These are phyloP conservation scores for Atlantisia rogersi DNA, from an alignment of 2,113 vertebrate genomes.

Conservation along the genomic window DNA sequence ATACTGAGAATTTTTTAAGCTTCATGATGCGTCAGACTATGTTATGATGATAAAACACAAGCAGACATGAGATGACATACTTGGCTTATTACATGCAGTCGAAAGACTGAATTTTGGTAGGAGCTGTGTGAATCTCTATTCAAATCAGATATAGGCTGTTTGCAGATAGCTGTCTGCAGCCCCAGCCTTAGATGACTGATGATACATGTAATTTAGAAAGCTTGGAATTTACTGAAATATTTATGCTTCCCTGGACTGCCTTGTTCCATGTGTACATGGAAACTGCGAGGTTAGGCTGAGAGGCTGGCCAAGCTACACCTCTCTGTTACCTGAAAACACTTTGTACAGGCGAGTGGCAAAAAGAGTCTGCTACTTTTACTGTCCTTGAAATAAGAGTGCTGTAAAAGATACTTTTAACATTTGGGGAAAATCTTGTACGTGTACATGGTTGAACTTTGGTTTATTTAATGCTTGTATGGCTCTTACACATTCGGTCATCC, in stretches of 20 bases:
- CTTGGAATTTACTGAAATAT: background rate
- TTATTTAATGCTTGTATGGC: background rate
- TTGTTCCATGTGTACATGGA: background rate
- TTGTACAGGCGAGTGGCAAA: background rate
- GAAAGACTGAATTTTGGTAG: background rate
- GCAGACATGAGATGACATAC: background rate
- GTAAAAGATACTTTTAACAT: background rate
- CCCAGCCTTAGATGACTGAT: background rate
- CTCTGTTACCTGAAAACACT: background rate
- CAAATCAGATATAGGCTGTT: background rate
- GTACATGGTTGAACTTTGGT: background rate
- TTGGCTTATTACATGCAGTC: background rate
- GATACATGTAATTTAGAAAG: background rate
- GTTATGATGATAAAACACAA: background rate
- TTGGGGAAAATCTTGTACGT: background rate
- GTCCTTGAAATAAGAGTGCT: background rate
- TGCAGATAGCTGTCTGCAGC: background rate
- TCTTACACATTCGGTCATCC: background rate
- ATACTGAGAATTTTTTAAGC: background rate
- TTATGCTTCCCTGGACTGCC: background rate
- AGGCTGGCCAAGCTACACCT: background rate
- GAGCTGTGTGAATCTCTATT: background rate
- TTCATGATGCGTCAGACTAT: background rate
- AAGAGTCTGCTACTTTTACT: background rate
- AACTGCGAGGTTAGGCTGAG: background rate